phyloP scores from a whole-genome alignment of 1,140 invertebrate species.

The Lepidurus couesii region DNA sequence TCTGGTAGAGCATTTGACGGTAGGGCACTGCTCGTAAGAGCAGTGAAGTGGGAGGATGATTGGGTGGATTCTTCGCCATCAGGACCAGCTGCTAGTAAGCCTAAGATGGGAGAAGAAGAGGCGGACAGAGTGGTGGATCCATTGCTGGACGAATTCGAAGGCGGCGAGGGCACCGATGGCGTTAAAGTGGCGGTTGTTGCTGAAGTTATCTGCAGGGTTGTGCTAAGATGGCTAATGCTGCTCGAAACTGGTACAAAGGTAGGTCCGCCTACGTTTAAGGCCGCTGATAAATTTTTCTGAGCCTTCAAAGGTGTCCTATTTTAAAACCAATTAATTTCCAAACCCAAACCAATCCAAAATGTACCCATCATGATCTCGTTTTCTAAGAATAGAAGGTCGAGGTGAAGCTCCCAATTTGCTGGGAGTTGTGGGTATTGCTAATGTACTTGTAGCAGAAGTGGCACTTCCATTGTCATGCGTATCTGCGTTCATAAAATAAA shows the following conservation, averaged over 20 bases:
- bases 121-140: constrained; percentile 72
- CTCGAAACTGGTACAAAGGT: constrained; percentile 43
- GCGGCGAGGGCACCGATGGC: constrained; percentile 24
- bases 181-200: constrained; percentile 27
- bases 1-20: constrained; percentile 23
- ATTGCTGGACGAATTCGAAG: constrained; percentile 38
- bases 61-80: constrained; percentile 36
- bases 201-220: constrained; percentile 29
- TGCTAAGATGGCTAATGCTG: constrained; percentile 35
- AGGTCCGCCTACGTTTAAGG: constrained; percentile 41
- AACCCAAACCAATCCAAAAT: neutral
- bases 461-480: neutral
- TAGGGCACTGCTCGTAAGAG: constrained; percentile 6
- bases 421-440: constrained; percentile 31
- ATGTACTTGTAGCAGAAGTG: neutral
- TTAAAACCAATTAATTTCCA: constrained; percentile 28
- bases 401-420: constrained; percentile 58
- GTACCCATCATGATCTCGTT: constrained; percentile 56
- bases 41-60: constrained; percentile 22
- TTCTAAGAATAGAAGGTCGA: constrained; percentile 60
- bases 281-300: constrained; percentile 43
- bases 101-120: constrained; percentile 59
- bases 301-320: constrained; percentile 51
- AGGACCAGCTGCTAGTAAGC: constrained; percentile 36
- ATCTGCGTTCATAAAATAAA: neutral